Percentiles rank a stretch among this genome's conserved stretches.
phyloP scores from a whole-genome alignment of 2,797 vertebrate species.

The Channa striata region DNA sequence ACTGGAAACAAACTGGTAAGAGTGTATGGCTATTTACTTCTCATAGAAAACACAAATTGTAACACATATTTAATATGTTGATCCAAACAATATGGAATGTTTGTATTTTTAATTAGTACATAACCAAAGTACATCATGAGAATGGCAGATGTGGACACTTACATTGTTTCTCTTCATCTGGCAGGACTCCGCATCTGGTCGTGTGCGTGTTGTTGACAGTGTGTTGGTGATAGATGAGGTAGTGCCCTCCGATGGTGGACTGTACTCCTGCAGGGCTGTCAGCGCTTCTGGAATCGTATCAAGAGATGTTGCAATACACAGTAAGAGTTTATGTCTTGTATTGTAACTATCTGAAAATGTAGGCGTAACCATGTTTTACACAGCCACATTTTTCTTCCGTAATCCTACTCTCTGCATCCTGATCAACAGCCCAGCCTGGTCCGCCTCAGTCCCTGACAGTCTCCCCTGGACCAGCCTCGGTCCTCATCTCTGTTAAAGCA shows the following conservation, averaged over 20 bases:
- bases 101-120: background rate
- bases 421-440: conserved; percentile 77
- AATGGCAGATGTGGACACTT: background rate
- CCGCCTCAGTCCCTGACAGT: conserved; percentile 64
- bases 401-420: background rate
- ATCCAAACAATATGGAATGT: background rate
- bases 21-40: background rate
- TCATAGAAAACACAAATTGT: too few relatives aligned
- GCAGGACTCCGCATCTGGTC: conserved; percentile 60
- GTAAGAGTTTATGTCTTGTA: conserved; percentile 66
- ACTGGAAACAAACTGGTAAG: conserved; percentile 69
- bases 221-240: conserved; percentile 75
- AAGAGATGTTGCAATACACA: conserved; percentile 75
- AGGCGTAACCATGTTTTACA: background rate
- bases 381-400: background rate
- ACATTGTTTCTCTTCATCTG: background rate
- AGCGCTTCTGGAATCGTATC: conserved; percentile 73
- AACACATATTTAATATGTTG: background rate
- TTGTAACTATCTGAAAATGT: background rate
- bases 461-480: conserved; percentile 62
- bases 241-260: conserved; percentile 82
- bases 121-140: background rate
- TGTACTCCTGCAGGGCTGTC: conserved; percentile 84
- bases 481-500: conserved; percentile 64
- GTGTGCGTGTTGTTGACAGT: conserved; percentile 47